Percentiles rank a stretch among this genome's conserved stretches.
phyloP scores from a whole-genome alignment of 92 coral and sea anemone genomes.

The Muricea muricata region DNA sequence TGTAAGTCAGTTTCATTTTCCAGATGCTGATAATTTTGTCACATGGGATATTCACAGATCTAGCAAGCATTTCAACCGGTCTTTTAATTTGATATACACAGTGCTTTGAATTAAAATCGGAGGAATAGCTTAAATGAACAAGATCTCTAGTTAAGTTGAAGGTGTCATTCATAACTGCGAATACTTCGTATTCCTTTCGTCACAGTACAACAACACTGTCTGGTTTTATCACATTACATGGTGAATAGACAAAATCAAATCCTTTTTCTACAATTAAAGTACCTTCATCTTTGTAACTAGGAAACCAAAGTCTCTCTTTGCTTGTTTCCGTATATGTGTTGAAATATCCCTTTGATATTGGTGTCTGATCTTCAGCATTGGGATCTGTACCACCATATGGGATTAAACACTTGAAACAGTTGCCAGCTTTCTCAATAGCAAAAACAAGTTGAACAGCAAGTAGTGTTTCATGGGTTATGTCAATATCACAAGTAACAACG shows the following conservation, averaged over 20 bases:
- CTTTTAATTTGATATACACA: slow-evolving; percentile 39
- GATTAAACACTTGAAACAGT: slow-evolving; percentile 26
- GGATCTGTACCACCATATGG: slow-evolving; percentile 49
- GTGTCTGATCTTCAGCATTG: slow-evolving; percentile 14
- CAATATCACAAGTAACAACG: slow-evolving; percentile 8
- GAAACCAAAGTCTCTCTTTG: slow-evolving; percentile 24
- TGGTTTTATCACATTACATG: background rate
- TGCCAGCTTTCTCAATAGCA: slow-evolving; percentile 13
- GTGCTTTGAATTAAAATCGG: slow-evolving; percentile 44
- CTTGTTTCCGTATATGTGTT: slow-evolving; percentile 2
- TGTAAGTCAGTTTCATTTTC: slow-evolving; percentile 18
- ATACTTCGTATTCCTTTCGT: slow-evolving; percentile 31
- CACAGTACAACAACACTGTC: slow-evolving; percentile 10
- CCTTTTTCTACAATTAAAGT: slow-evolving; percentile 37
- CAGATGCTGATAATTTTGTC: background rate
- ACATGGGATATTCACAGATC: slow-evolving; percentile 20
- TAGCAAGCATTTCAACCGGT: slow-evolving; percentile 33
- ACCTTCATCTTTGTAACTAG: slow-evolving; percentile 37
- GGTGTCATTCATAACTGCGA: slow-evolving; percentile 43
- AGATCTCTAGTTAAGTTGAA: slow-evolving; percentile 46
- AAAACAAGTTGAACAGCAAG: slow-evolving; percentile 31
- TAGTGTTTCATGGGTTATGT: background rate
- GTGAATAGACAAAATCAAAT: slow-evolving; percentile 36
- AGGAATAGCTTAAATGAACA: slow-evolving; percentile 31
- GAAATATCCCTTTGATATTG: background rate